Evolutionary conservation across 2,113 vertebrate species (phyloP).

Genomic region (Zosterops hypoxanthus): DNA sequence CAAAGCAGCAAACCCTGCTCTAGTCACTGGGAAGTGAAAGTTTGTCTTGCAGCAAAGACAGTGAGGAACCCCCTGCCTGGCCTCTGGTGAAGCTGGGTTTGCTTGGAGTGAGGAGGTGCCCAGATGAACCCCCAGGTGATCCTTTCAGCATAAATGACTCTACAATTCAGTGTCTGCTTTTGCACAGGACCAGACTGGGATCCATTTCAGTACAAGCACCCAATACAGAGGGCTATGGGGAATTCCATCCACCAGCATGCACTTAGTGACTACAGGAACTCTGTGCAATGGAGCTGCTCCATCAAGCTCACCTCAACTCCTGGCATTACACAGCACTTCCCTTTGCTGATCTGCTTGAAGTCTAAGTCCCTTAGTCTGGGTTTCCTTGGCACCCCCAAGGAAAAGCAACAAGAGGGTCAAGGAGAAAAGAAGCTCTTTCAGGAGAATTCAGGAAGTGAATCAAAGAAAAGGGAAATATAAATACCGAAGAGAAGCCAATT

Average conservation of each 20-base stretch:
- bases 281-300: background rate
- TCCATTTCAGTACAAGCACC: background rate
- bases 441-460: slow-evolving; percentile 34
- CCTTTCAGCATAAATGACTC: background rate
- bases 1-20: background rate
- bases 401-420: slow-evolving; percentile 27
- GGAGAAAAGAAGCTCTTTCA: background rate
- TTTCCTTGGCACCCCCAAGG: background rate
- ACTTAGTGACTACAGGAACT: background rate
- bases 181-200: background rate
- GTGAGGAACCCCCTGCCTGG: background rate
- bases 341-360: background rate
- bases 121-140: background rate
- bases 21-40: background rate
- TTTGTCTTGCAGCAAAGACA: background rate
- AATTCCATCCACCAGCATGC: background rate
- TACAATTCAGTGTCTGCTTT: background rate
- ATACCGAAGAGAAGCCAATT: background rate
- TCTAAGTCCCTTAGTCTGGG: background rate
- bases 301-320: background rate
- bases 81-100: background rate
- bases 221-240: background rate
- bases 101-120: background rate
- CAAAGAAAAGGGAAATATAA: slow-evolving; percentile 38
- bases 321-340: background rate